Conservation (phyloP, 2,113 vertebrate genomes). For the Anoura caudifer region DNA sequence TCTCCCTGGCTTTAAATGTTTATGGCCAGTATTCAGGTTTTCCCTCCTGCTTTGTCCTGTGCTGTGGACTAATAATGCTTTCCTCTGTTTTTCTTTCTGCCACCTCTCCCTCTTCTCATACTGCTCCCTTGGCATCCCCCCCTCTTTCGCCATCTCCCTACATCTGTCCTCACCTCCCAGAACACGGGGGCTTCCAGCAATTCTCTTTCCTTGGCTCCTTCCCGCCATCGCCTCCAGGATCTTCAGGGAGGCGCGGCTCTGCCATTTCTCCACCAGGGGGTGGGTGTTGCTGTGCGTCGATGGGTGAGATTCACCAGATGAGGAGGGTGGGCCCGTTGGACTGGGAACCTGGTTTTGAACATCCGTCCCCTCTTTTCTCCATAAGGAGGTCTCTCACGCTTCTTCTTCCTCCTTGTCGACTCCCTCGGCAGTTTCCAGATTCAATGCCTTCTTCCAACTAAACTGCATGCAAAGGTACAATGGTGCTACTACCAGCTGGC, state of each 20-base stretch:
- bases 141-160: neutral
- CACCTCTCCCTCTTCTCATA: neutral
- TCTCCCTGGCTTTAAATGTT: neutral
- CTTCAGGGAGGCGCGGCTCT: constrained; percentile 34
- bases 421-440: neutral
- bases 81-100: constrained; percentile 25
- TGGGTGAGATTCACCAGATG: constrained; percentile 6
- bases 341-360: neutral
- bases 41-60: neutral
- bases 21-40: neutral
- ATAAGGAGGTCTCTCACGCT: neutral
- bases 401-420: neutral
- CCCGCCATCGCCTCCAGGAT: neutral
- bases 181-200: constrained; percentile 36
- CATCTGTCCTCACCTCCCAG: neutral
- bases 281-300: neutral
- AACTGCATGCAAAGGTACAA: neutral
- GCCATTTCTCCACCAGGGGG: constrained; percentile 24
- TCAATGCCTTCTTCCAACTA: neutral
- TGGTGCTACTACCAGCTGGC: fast-evolving
- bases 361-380: neutral
- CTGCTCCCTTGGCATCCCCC: neutral
- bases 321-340: neutral
- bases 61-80: constrained; percentile 8
- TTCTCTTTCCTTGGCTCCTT: constrained; percentile 56